Evolutionary conservation across 2,113 vertebrate species (phyloP).

Genomic region (Okapia johnstoni): DNA sequence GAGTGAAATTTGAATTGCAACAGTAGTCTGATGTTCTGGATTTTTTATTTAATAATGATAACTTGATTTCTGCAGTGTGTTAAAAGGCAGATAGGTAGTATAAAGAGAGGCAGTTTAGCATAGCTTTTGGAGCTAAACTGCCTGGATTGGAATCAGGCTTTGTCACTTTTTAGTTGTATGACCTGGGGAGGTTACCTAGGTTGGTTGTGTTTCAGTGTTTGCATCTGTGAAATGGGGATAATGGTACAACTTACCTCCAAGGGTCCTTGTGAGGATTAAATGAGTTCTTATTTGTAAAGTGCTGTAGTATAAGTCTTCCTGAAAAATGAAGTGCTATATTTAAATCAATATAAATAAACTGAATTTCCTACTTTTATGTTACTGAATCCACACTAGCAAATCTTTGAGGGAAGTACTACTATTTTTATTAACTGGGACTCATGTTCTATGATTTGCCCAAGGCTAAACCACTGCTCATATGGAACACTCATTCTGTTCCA

Average conservation of each 20-base stretch:
- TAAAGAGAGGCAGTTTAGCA: background rate
- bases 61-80: background rate
- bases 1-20: background rate
- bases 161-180: background rate
- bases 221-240: background rate
- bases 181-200: background rate
- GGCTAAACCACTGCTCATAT: background rate
- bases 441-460: background rate
- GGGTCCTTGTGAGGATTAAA: background rate
- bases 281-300: background rate
- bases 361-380: background rate
- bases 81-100: background rate
- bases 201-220: background rate
- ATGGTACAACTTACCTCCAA: background rate
- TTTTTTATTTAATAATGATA: background rate
- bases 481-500: background rate
- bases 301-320: background rate
- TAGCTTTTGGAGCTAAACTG: background rate
- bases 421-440: background rate
- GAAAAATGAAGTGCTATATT: background rate
- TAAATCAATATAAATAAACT: background rate
- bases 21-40: background rate
- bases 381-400: background rate
- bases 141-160: background rate
- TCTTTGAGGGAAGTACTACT: background rate